Evolutionary conservation across 2,113 vertebrate species (phyloP), one percentile per base, ranked within the genome.

Genomic region (Pyxicephalus adspersus): DNA sequence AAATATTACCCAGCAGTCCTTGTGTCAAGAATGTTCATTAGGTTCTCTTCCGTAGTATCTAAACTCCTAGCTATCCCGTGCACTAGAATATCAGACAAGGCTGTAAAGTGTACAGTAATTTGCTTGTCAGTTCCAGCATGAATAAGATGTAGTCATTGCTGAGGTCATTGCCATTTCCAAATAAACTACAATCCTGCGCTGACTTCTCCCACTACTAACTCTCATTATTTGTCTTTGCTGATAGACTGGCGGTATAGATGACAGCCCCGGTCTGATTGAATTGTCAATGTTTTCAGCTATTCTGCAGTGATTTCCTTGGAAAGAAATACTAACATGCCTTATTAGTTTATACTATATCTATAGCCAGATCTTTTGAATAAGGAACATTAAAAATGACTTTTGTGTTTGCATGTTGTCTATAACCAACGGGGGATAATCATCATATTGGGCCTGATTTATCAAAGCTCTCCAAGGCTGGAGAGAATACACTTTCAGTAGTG

Each of bases 131-230:
- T 50, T 55, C 26, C 8, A 7, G 3, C 13, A 51, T 38, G 55
- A 45, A 5, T 28, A 19, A 29, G 52, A 73, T 57, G 52, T 55
- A 73, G 52, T 73, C 19, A 57, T 26, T 17, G 52, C 54, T 73
- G 19, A 34, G 70, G 70, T 73, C 70, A 73, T 31, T 73, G 70
- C 57, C 70, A 73, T 73, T 58, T 73, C 70, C 70, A 57, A 73
- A 57, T 73, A 57, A 57, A 73, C 20, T 31, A 9, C 52, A 73
- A 28, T 9, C 52, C 20, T 18, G 31, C 31, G 51, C 57, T 57
- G 70, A 57, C 70, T 52, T 57, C 70, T 73, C 22, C 52, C 52
- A 57, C 26, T 58, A 73, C 70, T 29, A 55, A 55, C 25, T 29
- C 68, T 55, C 26, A 25, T 26, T 55, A 29, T 57, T 72, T 28